A percentile compares a stretch with the other conserved stretches of the same genome.
These are phyloP conservation scores for Macrophya alboannulata DNA, from an alignment of 2,888 invertebrate genomes.

Conservation along the genomic window DNA sequence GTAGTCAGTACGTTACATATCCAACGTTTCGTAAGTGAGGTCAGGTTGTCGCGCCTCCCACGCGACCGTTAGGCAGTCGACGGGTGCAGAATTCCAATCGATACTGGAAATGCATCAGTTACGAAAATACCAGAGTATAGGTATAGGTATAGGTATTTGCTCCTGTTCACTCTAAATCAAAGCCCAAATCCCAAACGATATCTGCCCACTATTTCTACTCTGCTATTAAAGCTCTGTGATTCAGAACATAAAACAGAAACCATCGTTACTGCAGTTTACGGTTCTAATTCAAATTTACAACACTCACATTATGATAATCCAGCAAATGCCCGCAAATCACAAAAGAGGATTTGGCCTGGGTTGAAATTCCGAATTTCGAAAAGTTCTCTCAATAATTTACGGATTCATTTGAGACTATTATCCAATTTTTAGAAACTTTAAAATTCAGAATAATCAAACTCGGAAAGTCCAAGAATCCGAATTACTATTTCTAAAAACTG, in stretches of 20 bases:
- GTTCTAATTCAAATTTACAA: not conserved
- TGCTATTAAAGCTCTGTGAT: not conserved
- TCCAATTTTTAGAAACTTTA: too few species aligned
- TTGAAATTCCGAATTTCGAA: too few species aligned
- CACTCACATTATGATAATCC: not conserved
- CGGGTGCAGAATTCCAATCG: conserved; percentile 42
- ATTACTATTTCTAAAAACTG: too few species aligned
- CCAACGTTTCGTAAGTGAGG: conserved; percentile 36
- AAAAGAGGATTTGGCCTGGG: not conserved
- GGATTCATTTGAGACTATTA: too few species aligned
- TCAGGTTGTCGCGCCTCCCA: conserved; percentile 5
- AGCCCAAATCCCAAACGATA: conserved; percentile 21
- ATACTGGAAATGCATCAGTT: conserved; percentile 50
- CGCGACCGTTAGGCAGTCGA: not conserved
- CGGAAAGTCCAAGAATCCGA: too few species aligned
- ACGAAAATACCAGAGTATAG: conserved; percentile 29
- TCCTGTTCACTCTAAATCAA: conserved; percentile 43
- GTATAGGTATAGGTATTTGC: not conserved
- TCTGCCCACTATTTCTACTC: not conserved
- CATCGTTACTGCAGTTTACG: not conserved
- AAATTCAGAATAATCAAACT: too few species aligned
- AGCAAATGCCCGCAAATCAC: not conserved
- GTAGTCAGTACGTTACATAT: not conserved
- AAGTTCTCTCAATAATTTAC: too few species aligned
- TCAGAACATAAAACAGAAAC: conserved; percentile 12